Evolutionary conservation across 2,797 vertebrate genomes (phyloP), one percentile per base, ranked within the genome.

Genomic region (Epinephelus awoara): DNA sequence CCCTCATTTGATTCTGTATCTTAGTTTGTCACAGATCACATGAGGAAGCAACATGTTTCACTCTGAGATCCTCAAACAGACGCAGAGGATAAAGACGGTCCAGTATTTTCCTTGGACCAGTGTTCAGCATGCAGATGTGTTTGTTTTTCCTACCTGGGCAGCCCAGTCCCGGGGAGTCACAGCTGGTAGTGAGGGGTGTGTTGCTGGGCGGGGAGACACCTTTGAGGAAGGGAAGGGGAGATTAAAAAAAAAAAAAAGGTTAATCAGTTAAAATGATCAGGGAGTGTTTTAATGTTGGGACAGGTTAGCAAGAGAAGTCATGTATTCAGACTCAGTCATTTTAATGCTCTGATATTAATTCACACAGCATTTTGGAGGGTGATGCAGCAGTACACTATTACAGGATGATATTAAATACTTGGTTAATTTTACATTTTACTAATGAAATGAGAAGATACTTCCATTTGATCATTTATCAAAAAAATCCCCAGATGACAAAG

Each of bases 101-200:
- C 14, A 15, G 14, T 46, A 51, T 47, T 42, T 21, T 7, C 38
- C 11, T 3, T 17, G 29, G 27, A 27, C 3, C 47, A 61, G 29
- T 25, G 29, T 57, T 67, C 15, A 29, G 0, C 34, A 7, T 65
- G 74, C 12, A 49, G 49, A 7, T 23, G 72, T 10, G 73, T 80
- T 66, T 19, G 1, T 42, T 73, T 65, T 47, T 61, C 88, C 67
- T 92, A 92, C 92, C 92, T 93, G 88, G 77, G 80, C 89, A 92
- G 86, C 84, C 90, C 78, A 75, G 81, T 75, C 47, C 79, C 1
- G 81, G 69, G 44, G 85, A 75, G 67, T 85, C 78, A 65, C 92
- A 93, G 88, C 72, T 88, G 85, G 84, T 65, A 2, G 77, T 47
- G 63, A 71, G 52, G 0, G 84, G 59, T 1, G 89, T 77, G 89